These are phyloP conservation scores for Ips typographus DNA, from an alignment of 1,140 invertebrate species.

Conservation along the genomic window DNA sequence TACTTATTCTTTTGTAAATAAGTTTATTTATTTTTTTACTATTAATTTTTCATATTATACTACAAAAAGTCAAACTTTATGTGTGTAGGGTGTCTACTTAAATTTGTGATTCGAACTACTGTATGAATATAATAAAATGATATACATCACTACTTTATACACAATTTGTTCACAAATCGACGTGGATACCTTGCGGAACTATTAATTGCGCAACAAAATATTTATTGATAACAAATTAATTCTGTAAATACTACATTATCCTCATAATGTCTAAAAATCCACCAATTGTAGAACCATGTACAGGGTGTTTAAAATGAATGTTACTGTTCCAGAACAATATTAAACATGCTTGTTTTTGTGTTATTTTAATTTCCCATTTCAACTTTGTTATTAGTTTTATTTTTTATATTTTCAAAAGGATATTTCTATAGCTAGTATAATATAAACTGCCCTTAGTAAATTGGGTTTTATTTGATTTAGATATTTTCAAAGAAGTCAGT, in stretches of 20 bases:
- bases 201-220: background rate
- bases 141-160: background rate
- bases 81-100: conserved; percentile 6
- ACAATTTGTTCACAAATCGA: background rate
- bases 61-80: conserved; percentile 3
- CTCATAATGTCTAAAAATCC: conserved; percentile 7
- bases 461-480: background rate
- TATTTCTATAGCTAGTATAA: conserved; percentile 35
- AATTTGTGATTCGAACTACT: conserved; percentile 4
- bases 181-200: background rate
- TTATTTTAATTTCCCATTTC: conserved; percentile 21
- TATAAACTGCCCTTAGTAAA: conserved; percentile 36
- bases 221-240: background rate
- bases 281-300: conserved; percentile 25
- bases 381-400: conserved; percentile 25
- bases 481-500: no score
- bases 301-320: conserved; percentile 31
- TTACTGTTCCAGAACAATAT: conserved; percentile 22
- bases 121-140: background rate
- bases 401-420: conserved; percentile 29
- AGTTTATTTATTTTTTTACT: conserved; percentile 39
- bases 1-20: conserved; percentile 39
- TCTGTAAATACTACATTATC: conserved; percentile 24
- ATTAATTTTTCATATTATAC: conserved; percentile 17
- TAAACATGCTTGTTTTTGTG: conserved; percentile 27